A percentile compares a stretch with the other conserved stretches of the same genome.
Evolutionary conservation across 1,140 invertebrate genomes (phyloP).

Genomic region (Manduca sexta): DNA sequence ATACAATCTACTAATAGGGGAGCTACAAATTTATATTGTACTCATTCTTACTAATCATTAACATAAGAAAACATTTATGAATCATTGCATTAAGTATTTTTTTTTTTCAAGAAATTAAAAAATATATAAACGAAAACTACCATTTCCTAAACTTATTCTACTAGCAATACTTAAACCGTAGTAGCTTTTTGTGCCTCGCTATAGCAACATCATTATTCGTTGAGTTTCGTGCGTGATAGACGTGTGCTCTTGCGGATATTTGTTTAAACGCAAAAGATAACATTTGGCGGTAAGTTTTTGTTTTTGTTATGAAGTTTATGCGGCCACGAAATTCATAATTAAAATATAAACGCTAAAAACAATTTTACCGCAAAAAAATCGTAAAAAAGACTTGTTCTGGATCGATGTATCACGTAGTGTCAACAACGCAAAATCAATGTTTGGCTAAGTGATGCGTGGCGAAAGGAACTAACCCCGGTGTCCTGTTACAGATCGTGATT

Average conservation of each 20-base stretch:
- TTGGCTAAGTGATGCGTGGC: slow-evolving; percentile 14
- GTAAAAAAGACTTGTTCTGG: not conserved
- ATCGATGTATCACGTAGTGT: slow-evolving; percentile 6
- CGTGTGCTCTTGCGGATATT: slow-evolving; percentile 10
- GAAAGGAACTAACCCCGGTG: slow-evolving; percentile 20
- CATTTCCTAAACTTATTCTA: no score
- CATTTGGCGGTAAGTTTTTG: slow-evolving; percentile 26
- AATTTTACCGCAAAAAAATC: not conserved
- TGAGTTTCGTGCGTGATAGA: slow-evolving; percentile 12
- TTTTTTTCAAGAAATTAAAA: no score
- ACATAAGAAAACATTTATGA: no score
- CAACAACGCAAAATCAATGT: slow-evolving; percentile 47
- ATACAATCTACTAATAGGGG: no score
- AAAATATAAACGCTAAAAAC: no score
- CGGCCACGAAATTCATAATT: no score
- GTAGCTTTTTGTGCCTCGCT: not conserved
- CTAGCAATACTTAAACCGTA: not conserved
- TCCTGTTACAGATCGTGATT: slow-evolving; percentile 41
- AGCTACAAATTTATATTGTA: no score
- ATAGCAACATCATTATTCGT: slow-evolving; percentile 19
- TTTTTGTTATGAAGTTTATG: no score
- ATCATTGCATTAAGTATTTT: no score
- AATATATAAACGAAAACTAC: no score
- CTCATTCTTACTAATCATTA: no score
- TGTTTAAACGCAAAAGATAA: slow-evolving; percentile 12